Evolutionary conservation across 2,888 invertebrate species (phyloP).

Genomic region (Stomorhina lunata): DNA sequence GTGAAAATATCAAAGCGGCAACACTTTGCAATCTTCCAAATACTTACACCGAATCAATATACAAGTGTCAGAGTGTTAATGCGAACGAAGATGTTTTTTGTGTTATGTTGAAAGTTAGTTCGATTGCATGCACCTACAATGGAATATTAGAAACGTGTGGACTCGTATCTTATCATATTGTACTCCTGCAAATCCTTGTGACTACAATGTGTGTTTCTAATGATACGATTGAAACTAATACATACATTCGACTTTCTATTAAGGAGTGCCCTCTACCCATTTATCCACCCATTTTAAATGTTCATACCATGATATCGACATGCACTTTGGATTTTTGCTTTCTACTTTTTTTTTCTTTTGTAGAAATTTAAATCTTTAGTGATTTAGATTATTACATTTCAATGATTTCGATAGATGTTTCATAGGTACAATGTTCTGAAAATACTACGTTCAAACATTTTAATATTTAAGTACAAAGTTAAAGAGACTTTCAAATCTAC

Average conservation of each 20-base stretch:
- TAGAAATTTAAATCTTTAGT: conserved; percentile 35
- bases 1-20: too few species aligned
- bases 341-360: neutral
- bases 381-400: conserved; percentile 56
- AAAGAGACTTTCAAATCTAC: neutral
- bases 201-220: conserved; percentile 29
- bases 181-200: neutral
- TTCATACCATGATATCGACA: neutral
- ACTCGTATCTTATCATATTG: neutral
- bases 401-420: conserved; percentile 38
- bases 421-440: conserved; percentile 26
- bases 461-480: neutral
- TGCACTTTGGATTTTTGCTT: conserved; percentile 5
- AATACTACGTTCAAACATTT: neutral
- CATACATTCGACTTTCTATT: conserved; percentile 1
- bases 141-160: conserved; percentile 37
- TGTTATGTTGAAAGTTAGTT: neutral
- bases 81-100: neutral
- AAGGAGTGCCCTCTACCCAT: neutral
- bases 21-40: too few species aligned
- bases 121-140: neutral
- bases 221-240: conserved; percentile 21
- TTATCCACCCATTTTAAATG: neutral
- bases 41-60: too few species aligned
- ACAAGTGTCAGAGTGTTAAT: neutral